Evolutionary conservation across 2,888 invertebrate species (phyloP).

Genomic region (Chrysodeixis includens): DNA sequence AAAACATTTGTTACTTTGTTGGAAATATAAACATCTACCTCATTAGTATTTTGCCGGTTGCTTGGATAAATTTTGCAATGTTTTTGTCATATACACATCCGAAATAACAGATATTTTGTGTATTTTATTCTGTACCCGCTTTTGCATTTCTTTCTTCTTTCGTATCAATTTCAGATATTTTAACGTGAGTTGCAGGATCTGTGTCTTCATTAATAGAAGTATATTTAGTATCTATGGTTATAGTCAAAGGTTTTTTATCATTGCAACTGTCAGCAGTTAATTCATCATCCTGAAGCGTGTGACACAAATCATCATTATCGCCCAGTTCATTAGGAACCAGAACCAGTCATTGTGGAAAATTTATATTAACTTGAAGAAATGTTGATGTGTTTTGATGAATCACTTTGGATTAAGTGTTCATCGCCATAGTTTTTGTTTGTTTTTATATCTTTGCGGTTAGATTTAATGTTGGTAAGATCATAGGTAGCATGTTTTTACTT

Average conservation of each 20-base stretch:
- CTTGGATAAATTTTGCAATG: neutral
- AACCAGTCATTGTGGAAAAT: conserved; percentile 38
- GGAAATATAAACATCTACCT: neutral
- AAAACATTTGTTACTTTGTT: neutral
- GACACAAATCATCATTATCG: conserved; percentile 42
- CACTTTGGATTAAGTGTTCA: conserved; percentile 13
- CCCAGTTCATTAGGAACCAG: conserved; percentile 24
- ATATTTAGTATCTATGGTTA: neutral
- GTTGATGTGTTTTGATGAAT: conserved; percentile 23
- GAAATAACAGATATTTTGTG: neutral
- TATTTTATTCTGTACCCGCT: neutral
- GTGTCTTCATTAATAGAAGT: neutral
- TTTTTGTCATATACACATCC: neutral
- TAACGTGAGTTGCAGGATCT: neutral
- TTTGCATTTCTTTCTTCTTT: neutral
- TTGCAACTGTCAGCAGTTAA: conserved; percentile 23
- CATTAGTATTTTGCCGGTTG: neutral
- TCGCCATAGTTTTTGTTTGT: neutral
- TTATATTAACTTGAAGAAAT: conserved; percentile 23
- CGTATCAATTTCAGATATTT: neutral
- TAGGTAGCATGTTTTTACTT: neutral
- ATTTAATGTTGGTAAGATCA: conserved; percentile 3
- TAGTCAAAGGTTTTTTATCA: neutral
- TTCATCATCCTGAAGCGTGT: conserved; percentile 38
- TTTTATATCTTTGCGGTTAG: neutral